Conservation (phyloP, 2,797 vertebrate species). For the Bufotes viridis region DNA sequence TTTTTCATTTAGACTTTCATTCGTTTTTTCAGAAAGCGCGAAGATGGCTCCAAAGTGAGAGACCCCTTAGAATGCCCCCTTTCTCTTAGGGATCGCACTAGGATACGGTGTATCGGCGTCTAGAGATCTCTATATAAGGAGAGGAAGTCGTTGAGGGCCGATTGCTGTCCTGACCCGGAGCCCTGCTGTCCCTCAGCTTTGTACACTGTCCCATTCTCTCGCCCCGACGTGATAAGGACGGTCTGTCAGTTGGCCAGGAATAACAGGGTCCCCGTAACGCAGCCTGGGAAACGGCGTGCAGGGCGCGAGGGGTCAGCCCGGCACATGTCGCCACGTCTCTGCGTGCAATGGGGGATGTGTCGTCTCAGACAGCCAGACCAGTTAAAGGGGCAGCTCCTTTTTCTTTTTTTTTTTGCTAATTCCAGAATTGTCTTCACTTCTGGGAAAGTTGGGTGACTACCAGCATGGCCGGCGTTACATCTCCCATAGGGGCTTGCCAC, state of each 20-base stretch:
- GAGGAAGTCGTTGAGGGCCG: not conserved
- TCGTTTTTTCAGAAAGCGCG: too few relatives aligned
- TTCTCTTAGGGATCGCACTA: too few relatives aligned
- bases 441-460: not conserved
- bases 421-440: too few relatives aligned
- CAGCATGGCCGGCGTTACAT: not conserved
- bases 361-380: too few relatives aligned
- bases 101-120: not conserved
- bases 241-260: constrained; percentile 24
- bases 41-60: too few relatives aligned
- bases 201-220: constrained; percentile 31
- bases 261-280: constrained; percentile 21
- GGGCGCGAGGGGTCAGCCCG: constrained; percentile 7
- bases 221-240: constrained; percentile 41
- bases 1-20: too few relatives aligned
- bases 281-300: not conserved
- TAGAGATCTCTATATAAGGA: constrained; percentile 48
- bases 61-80: not conserved
- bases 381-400: too few relatives aligned
- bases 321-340: not conserved
- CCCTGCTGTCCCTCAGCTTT: not conserved
- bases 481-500: not conserved
- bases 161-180: not conserved
- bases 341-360: not conserved
- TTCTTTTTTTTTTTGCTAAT: too few relatives aligned